A percentile compares a stretch with the other conserved stretches of the same genome.
Evolutionary conservation across 2,888 invertebrate species (phyloP).

Genomic region (Drosophila silvestris): DNA sequence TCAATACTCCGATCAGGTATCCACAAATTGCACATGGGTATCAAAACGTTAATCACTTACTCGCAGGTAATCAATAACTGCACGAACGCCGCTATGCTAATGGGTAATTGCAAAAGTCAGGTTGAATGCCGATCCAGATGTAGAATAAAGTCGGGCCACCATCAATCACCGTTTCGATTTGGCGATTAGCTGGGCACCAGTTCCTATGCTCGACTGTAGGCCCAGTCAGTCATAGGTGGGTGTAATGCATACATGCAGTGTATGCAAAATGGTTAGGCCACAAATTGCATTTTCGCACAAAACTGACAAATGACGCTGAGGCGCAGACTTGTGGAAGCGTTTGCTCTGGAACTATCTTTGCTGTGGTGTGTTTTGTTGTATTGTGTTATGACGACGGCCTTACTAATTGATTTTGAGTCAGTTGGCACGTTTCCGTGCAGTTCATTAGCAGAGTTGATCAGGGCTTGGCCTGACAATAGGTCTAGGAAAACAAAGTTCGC

Average conservation of each 20-base stretch:
- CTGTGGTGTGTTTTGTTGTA: background rate
- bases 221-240: slow-evolving; percentile 30
- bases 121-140: slow-evolving; percentile 25
- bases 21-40: slow-evolving; percentile 1
- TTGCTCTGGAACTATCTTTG: background rate
- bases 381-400: slow-evolving; percentile 34
- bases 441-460: slow-evolving; percentile 70
- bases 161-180: slow-evolving; percentile 52
- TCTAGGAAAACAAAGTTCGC: slow-evolving; percentile 22
- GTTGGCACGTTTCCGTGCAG: slow-evolving; percentile 70
- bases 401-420: slow-evolving; percentile 77
- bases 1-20: background rate
- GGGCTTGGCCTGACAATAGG: slow-evolving; percentile 44
- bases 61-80: slow-evolving; percentile 48
- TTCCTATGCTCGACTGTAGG: slow-evolving; percentile 1
- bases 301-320: slow-evolving; percentile 72
- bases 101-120: slow-evolving; percentile 46
- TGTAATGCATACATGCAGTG: slow-evolving; percentile 25
- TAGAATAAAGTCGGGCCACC: slow-evolving; percentile 33
- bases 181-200: slow-evolving; percentile 17
- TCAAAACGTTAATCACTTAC: slow-evolving; percentile 42
- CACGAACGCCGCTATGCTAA: slow-evolving; percentile 34
- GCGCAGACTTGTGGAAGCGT: slow-evolving; percentile 10
- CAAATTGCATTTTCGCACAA: slow-evolving; percentile 70
- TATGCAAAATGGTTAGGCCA: slow-evolving; percentile 55